A percentile compares a stretch with the other conserved stretches of the same genome.
These are phyloP conservation scores for Nomada flava DNA, from an alignment of 2,888 invertebrate genomes.

Conservation along the genomic window DNA sequence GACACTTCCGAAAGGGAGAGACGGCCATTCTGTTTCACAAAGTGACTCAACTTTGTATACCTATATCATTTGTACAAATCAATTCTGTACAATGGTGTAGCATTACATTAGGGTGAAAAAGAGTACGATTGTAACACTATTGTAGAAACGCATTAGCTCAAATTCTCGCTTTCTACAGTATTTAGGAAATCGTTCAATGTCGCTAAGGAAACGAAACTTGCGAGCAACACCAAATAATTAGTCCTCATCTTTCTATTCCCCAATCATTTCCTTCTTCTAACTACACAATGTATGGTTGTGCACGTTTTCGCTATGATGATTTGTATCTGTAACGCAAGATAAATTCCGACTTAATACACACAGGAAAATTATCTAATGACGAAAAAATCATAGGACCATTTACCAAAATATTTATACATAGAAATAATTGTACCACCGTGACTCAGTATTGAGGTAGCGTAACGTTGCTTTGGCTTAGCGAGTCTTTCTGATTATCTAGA, in stretches of 20 bases:
- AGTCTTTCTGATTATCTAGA: conserved; percentile 65
- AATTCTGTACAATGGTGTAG: conserved; percentile 58
- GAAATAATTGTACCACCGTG: conserved; percentile 56
- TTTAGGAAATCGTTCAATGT: conserved; percentile 12
- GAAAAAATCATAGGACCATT: conserved; percentile 16
- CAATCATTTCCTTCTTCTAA: neutral
- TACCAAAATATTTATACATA: conserved; percentile 40
- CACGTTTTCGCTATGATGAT: conserved; percentile 14
- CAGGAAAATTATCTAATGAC: conserved; percentile 3
- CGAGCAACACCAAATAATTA: conserved; percentile 20
- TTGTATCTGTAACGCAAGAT: conserved; percentile 17
- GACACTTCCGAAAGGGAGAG: conserved; percentile 76
- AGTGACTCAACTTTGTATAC: conserved; percentile 54
- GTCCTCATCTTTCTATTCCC: conserved; percentile 2
- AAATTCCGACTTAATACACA: conserved; percentile 14
- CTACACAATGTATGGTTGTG: conserved; percentile 5
- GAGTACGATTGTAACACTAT: conserved; percentile 29
- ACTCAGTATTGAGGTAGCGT: conserved; percentile 69
- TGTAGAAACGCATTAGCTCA: conserved; percentile 44
- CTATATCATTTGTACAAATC: conserved; percentile 61
- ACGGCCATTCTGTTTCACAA: conserved; percentile 67
- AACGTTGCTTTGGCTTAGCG: conserved; percentile 70
- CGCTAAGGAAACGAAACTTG: conserved; percentile 28
- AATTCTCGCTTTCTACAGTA: conserved; percentile 36
- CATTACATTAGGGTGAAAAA: conserved; percentile 44